These are phyloP conservation scores for Cygnus olor DNA, from an alignment of 2,797 vertebrate species.

Conservation along the genomic window DNA sequence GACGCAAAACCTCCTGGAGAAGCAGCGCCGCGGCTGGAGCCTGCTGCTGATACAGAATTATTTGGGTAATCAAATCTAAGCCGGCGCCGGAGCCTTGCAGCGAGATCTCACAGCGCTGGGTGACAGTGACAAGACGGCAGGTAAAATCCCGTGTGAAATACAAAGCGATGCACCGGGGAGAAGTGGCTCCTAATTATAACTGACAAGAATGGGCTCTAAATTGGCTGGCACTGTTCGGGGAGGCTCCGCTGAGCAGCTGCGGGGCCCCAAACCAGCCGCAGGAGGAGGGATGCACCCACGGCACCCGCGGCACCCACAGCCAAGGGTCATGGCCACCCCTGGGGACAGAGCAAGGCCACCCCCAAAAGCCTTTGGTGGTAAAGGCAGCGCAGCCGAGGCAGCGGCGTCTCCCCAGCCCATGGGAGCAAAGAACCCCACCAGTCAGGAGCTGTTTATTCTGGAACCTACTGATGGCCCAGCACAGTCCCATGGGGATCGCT, in stretches of 20 bases:
- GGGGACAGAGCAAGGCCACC: not conserved
- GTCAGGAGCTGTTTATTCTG: not conserved
- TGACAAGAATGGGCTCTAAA: constrained; percentile 20
- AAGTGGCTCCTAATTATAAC: constrained; percentile 42
- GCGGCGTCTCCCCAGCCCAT: fast-evolving
- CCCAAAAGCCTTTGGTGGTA: not conserved
- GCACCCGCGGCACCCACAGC: not conserved
- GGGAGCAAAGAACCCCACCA: not conserved
- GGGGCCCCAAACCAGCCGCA: not conserved
- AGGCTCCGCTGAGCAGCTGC: not conserved
- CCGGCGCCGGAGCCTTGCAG: not conserved
- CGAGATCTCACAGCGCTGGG: not conserved
- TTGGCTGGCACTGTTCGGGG: not conserved
- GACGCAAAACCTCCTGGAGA: not conserved
- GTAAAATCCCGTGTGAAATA: constrained; percentile 58
- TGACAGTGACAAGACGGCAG: constrained; percentile 62
- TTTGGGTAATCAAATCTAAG: constrained; percentile 31
- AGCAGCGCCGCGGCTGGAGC: not conserved
- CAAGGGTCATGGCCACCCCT: not conserved
- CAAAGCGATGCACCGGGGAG: not conserved
- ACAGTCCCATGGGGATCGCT: not conserved
- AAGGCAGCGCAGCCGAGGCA: not conserved
- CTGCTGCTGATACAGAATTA: not conserved
- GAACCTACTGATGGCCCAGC: not conserved
- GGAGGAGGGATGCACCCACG: not conserved